Percentiles rank a stretch among this genome's conserved stretches.
Conservation (phyloP, 2,888 invertebrate genomes). For the Diogma glabrata region DNA sequence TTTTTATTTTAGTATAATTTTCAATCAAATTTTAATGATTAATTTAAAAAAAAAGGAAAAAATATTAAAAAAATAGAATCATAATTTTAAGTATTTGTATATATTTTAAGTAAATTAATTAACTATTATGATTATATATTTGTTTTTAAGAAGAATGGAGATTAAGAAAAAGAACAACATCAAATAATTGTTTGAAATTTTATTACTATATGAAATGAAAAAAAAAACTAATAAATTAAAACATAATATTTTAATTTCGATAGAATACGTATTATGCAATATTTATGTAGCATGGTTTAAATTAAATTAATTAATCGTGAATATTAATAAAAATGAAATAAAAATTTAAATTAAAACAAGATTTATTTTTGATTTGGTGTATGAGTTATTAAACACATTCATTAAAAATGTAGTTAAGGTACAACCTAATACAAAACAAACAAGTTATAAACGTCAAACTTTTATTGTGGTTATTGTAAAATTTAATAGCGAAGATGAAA, state of each 20-base stretch:
- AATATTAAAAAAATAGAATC: too few species aligned
- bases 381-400: too few species aligned
- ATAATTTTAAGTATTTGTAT: conserved; percentile 5
- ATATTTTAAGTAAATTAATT: background rate
- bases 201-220: background rate
- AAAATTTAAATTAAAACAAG: too few species aligned
- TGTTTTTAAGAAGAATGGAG: background rate
- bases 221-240: conserved; percentile 6
- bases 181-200: background rate
- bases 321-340: background rate
- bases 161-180: background rate
- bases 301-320: conserved; percentile 9
- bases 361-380: too few species aligned
- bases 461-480: too few species aligned
- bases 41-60: too few species aligned
- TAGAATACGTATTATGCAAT: conserved; percentile 2
- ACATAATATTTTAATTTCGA: background rate
- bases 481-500: too few species aligned
- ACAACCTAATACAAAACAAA: too few species aligned
- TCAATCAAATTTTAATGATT: too few species aligned
- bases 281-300: conserved; percentile 10
- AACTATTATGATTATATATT: conserved; percentile 2
- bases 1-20: background rate
- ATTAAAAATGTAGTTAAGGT: too few species aligned
- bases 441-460: too few species aligned